These are phyloP conservation scores for Potorous gilbertii DNA, from an alignment of 2,797 vertebrate species.

Conservation along the genomic window DNA sequence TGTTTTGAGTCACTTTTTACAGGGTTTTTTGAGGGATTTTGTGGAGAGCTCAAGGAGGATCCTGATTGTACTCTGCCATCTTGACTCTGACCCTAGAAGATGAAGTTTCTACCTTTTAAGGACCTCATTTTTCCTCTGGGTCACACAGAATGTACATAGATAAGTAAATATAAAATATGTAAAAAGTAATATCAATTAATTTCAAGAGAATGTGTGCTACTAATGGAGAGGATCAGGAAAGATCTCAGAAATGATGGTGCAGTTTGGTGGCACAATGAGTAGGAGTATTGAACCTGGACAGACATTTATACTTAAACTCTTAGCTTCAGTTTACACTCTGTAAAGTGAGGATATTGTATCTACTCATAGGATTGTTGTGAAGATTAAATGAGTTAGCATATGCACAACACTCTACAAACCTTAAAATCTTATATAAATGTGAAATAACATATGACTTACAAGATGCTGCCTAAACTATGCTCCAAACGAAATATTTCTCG, in stretches of 20 bases:
- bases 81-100: too few relatives aligned
- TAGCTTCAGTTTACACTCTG: background rate
- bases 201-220: background rate
- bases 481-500: background rate
- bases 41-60: too few relatives aligned
- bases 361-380: background rate
- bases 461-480: background rate
- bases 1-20: too few relatives aligned
- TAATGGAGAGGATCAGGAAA: background rate
- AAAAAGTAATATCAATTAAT: background rate
- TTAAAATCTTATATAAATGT: background rate
- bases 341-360: background rate
- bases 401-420: background rate
- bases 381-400: background rate
- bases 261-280: background rate
- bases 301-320: background rate
- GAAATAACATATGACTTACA: background rate
- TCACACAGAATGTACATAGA: background rate
- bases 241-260: background rate
- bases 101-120: background rate
- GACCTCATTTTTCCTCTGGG: background rate
- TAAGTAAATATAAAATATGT: background rate
- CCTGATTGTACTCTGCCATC: too few relatives aligned
- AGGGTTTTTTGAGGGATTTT: too few relatives aligned
- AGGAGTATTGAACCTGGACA: background rate